Conservation (phyloP, 2,888 invertebrate genomes). For the Yponomeuta evonymella region DNA sequence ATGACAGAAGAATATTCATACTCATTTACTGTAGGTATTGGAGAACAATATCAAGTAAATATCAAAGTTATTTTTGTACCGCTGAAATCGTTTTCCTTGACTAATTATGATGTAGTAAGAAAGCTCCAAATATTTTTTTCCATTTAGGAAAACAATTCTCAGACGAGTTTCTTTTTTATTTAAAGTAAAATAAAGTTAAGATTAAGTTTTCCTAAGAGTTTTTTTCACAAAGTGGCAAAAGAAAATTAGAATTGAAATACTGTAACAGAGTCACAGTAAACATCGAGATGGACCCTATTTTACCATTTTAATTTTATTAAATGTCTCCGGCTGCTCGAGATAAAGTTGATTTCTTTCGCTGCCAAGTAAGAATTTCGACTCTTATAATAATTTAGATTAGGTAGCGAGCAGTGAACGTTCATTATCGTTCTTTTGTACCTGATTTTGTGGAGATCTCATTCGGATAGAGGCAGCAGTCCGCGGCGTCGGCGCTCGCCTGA, state of each 20-base stretch:
- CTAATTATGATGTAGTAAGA: background rate
- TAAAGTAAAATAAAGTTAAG: slow-evolving; percentile 30
- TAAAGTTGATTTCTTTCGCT: slow-evolving; percentile 74
- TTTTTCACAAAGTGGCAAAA: slow-evolving; percentile 36
- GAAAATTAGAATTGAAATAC: slow-evolving; percentile 61
- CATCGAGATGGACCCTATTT: slow-evolving; percentile 53
- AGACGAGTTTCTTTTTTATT: slow-evolving; percentile 24
- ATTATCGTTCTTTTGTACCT: slow-evolving; percentile 77
- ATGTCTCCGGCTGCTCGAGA: slow-evolving; percentile 63
- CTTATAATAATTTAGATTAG: slow-evolving; percentile 76
- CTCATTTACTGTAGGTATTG: background rate
- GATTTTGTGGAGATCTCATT: slow-evolving; percentile 75
- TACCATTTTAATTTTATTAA: slow-evolving; percentile 73
- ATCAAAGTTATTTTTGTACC: background rate
- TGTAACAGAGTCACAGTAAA: slow-evolving; percentile 54
- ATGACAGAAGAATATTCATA: background rate
- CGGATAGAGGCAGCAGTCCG: slow-evolving; percentile 71
- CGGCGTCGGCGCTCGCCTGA: slow-evolving; percentile 69
- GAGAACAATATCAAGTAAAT: background rate
- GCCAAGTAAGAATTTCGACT: slow-evolving; percentile 72
- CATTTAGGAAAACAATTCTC: background rate
- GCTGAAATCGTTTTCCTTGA: background rate
- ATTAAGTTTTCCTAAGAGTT: slow-evolving; percentile 36
- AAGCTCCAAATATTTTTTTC: background rate
- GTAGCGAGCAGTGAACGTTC: slow-evolving; percentile 75